Base-by-base conservation (phyloP, 2,113 vertebrate genomes). In the Cathartes aura region DNA sequence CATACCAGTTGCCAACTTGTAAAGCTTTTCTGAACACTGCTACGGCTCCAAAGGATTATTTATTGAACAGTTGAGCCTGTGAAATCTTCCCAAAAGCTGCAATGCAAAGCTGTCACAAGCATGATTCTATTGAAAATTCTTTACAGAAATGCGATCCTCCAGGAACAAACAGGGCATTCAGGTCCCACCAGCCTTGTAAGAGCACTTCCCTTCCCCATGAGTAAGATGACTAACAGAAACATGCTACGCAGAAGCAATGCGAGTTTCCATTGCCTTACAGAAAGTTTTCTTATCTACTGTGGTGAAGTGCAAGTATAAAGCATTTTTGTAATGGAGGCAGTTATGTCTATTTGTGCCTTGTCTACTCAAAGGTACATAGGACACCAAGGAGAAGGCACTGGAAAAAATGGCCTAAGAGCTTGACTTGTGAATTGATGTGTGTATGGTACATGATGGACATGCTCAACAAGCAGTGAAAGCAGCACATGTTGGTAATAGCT, bases 21-120 rank as follows among this genome's bases (percentile, higher is more conserved):
- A 95, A 94, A 67, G 85, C 68, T 83, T 92, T 92, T 84, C 64
- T 89, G 88, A 82, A 12, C 12, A 7, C 58, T 67, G 6, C 63
- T 83, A 79, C 71, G 72, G 40, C 56, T 95, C 75, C 50, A 34
- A 53, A 34, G 66, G 85, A 68, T 96, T 89, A 68, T 94, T 96
- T 96, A 94, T 86, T 89, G 85, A 94, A 75, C 71, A 87, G 34
- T 3, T 1, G 1, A 94, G 88, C 29, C 85, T 84, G 63, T 89
- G 80, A 93, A 93, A 76, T 36, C 59, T 64, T 88, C 79, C 79
- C 59, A 42, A 76, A 93, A 92, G 64, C 71, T 87, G 40, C 72
- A 87, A 67, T 48, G 62, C 62, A 86, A 95, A 93, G 82, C 55
- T 93, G 63, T 63, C 66, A 60, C 48, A 85, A 43, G 40, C 53